phyloP scores from a whole-genome alignment of 2,888 invertebrate genomes.

The Allolobophora icterica region DNA sequence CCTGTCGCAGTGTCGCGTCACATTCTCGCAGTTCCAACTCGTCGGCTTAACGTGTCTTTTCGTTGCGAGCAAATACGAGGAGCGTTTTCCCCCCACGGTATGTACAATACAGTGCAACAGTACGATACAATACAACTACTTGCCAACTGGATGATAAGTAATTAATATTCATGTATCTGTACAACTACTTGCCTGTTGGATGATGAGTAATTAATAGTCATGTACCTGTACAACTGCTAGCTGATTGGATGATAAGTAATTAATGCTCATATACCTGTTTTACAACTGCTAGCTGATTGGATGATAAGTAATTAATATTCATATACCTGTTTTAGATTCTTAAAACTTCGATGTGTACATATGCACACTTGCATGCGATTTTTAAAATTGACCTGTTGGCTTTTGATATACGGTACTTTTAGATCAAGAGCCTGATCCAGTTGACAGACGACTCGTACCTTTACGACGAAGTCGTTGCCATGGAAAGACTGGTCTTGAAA shows the following conservation, averaged over 20 bases:
- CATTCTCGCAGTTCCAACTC: slow-evolving; percentile 11
- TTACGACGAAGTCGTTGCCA: slow-evolving; percentile 11
- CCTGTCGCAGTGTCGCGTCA: not conserved
- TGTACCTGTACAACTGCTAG: too few relatives aligned
- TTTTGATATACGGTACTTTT: not conserved
- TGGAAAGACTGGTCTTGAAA: slow-evolving; percentile 13
- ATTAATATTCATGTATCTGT: not conserved
- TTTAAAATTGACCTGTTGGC: not conserved
- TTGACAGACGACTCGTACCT: slow-evolving; percentile 25
- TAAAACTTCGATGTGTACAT: not conserved
- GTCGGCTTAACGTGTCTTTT: slow-evolving; percentile 33
- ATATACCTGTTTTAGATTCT: not conserved
- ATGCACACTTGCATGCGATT: not conserved
- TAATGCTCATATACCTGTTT: too few relatives aligned
- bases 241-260: too few relatives aligned
- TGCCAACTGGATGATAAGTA: not conserved
- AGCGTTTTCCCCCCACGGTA: slow-evolving; percentile 31
- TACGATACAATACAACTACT: too few relatives aligned
- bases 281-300: too few relatives aligned
- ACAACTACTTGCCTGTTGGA: not conserved
- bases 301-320: too few relatives aligned
- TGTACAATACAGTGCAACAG: not conserved
- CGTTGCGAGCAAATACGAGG: slow-evolving; percentile 35
- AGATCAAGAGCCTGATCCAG: slow-evolving; percentile 22
- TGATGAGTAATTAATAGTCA: too few relatives aligned